phyloP scores from a whole-genome alignment of 1,140 invertebrate genomes.

The Dysdera silvatica region DNA sequence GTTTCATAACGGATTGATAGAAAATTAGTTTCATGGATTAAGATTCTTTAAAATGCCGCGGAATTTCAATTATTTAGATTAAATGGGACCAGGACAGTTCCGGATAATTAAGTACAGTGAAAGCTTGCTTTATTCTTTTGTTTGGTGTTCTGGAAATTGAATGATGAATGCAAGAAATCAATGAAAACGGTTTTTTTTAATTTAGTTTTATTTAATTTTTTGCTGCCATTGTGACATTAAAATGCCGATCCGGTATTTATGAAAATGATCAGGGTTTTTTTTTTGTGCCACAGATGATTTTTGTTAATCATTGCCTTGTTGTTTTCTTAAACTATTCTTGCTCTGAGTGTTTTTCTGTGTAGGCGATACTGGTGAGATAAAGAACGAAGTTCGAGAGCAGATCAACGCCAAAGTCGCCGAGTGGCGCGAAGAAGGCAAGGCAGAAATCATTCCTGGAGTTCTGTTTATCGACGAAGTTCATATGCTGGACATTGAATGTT shows the following conservation, averaged over 20 bases:
- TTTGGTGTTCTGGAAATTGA: too few species aligned
- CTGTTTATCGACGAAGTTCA: constrained; percentile 90
- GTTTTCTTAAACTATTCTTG: neutral
- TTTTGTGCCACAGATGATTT: too few species aligned
- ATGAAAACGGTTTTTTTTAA: too few species aligned
- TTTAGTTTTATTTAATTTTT: neutral
- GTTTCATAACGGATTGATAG: too few species aligned
- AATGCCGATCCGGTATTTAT: neutral
- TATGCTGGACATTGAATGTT: constrained; percentile 98
- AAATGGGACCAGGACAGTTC: too few species aligned
- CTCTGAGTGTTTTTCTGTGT: constrained; percentile 25
- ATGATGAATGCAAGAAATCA: too few species aligned
- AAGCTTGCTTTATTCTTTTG: too few species aligned
- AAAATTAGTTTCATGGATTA: too few species aligned
- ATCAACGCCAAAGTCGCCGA: constrained; percentile 97
- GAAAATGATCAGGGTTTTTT: neutral
- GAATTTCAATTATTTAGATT: too few species aligned
- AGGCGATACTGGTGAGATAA: constrained; percentile 98
- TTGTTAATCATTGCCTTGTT: neutral
- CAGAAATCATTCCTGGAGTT: constrained; percentile 94
- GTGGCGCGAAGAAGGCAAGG: constrained; percentile 98
- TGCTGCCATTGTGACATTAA: neutral
- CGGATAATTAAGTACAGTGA: too few species aligned
- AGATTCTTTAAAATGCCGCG: too few species aligned
- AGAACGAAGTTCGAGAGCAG: constrained; percentile 92